These are phyloP conservation scores for Bufo gargarizans DNA, from an alignment of 2,113 vertebrate genomes.

Conservation along the genomic window DNA sequence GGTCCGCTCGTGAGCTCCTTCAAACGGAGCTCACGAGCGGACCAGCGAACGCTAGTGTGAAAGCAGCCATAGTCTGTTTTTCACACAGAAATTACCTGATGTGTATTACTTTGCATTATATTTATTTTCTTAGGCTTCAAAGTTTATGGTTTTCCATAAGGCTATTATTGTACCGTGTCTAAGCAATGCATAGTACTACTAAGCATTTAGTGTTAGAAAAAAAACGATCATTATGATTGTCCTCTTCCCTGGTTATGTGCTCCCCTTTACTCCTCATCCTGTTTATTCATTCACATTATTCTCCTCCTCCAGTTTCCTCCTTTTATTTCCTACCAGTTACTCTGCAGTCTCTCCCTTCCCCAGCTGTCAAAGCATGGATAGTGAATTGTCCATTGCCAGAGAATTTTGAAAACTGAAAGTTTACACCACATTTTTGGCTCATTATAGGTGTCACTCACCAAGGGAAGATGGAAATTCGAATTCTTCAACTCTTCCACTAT, in stretches of 20 bases:
- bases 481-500: neutral
- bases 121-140: neutral
- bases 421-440: neutral
- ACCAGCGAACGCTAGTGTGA: too few species aligned
- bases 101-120: neutral
- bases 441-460: slow-evolving; percentile 11
- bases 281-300: slow-evolving; percentile 36
- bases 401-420: neutral
- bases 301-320: slow-evolving; percentile 44
- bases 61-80: neutral
- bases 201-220: neutral
- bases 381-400: neutral
- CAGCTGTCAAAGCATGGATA: slow-evolving; percentile 2
- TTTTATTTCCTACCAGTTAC: slow-evolving; percentile 22
- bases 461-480: neutral
- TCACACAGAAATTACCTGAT: neutral
- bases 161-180: neutral
- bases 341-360: neutral
- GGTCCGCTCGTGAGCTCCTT: too few species aligned
- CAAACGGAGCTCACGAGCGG: too few species aligned
- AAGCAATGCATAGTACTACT: neutral
- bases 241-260: slow-evolving; percentile 34
- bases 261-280: slow-evolving; percentile 41
- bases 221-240: neutral
- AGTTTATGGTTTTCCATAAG: neutral